phyloP scores from a whole-genome alignment of 1,140 invertebrate species.

The Hylaeus volcanicus region DNA sequence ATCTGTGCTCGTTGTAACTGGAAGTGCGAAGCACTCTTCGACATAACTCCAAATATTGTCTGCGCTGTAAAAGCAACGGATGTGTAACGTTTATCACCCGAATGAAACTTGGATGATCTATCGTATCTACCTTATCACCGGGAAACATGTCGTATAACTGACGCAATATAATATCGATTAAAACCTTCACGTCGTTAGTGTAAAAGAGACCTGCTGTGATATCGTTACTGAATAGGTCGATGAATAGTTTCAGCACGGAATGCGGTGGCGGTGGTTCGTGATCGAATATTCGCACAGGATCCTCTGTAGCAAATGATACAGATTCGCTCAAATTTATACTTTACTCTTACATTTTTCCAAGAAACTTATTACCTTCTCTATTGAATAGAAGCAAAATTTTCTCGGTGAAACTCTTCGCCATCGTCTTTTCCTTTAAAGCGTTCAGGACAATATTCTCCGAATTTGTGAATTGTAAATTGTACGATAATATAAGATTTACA shows the following conservation, averaged over 20 bases:
- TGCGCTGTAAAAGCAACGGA: slow-evolving; percentile 81
- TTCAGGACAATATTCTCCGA: slow-evolving; percentile 89
- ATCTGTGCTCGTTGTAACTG: slow-evolving; percentile 87
- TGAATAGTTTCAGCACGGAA: slow-evolving; percentile 93
- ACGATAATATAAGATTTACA: slow-evolving; percentile 91
- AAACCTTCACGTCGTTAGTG: slow-evolving; percentile 95
- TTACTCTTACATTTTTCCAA: neutral
- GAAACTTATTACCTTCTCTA: slow-evolving; percentile 87
- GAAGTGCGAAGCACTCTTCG: slow-evolving; percentile 88
- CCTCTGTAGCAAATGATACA: slow-evolving; percentile 82
- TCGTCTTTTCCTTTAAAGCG: slow-evolving; percentile 85
- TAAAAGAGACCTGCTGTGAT: slow-evolving; percentile 92
- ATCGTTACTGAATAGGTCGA: slow-evolving; percentile 89
- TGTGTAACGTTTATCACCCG: neutral
- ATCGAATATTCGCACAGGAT: slow-evolving; percentile 92
- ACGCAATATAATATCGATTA: slow-evolving; percentile 94
- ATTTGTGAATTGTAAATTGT: slow-evolving; percentile 91
- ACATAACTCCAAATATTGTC: slow-evolving; percentile 88
- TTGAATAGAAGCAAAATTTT: slow-evolving; percentile 93
- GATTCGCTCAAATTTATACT: neutral
- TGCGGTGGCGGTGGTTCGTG: slow-evolving; percentile 89
- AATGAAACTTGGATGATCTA: neutral
- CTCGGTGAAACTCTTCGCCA: slow-evolving; percentile 93
- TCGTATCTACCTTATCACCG: slow-evolving; percentile 87
- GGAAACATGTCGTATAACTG: slow-evolving; percentile 93